Evolutionary conservation across 2,797 vertebrate species (phyloP).

Genomic region (Malurus splendens): DNA sequence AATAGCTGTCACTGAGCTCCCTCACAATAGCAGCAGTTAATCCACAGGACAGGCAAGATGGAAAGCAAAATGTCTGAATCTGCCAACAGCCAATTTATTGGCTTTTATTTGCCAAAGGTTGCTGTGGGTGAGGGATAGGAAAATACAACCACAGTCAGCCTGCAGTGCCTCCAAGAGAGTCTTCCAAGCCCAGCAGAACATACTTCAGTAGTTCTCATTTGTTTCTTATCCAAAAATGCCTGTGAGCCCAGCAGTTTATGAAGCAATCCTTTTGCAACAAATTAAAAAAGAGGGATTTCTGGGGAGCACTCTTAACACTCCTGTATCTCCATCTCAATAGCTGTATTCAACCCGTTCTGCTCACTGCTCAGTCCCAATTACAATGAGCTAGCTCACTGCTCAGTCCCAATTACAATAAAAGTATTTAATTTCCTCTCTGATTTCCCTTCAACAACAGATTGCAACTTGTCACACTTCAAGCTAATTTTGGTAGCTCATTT

Average conservation of each 20-base stretch:
- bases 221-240: slow-evolving; percentile 11
- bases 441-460: slow-evolving; percentile 60
- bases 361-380: slow-evolving; percentile 33
- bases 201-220: slow-evolving; percentile 4
- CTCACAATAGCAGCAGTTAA: background rate
- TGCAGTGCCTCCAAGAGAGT: background rate
- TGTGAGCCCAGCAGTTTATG: background rate
- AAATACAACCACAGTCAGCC: background rate
- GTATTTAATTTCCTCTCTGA: slow-evolving; percentile 66
- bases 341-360: slow-evolving; percentile 28
- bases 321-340: slow-evolving; percentile 8
- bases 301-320: background rate
- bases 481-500: slow-evolving; percentile 63
- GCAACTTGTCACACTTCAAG: slow-evolving; percentile 47
- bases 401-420: slow-evolving; percentile 47
- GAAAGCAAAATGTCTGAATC: background rate
- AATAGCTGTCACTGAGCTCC: background rate
- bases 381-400: slow-evolving; percentile 13
- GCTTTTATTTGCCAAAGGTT: background rate
- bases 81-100: background rate
- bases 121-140: background rate
- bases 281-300: background rate
- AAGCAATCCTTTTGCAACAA: slow-evolving; percentile 1
- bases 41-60: background rate
- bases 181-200: slow-evolving; percentile 14